phyloP scores from a whole-genome alignment of 2,888 invertebrate genomes.

The Lymantria dispar region DNA sequence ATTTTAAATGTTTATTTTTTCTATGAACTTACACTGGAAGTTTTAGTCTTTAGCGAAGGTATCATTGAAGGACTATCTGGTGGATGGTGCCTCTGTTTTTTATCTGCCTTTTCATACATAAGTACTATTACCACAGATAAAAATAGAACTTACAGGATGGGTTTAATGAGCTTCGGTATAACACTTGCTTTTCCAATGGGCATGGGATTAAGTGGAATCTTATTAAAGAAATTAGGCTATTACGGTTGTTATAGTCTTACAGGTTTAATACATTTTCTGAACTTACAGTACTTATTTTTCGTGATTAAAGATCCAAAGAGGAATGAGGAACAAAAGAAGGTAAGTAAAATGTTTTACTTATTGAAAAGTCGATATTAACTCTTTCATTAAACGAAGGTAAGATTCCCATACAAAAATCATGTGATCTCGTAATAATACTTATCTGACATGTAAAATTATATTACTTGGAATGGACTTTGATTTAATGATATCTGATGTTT shows the following conservation, averaged over 20 bases:
- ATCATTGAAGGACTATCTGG: constrained; percentile 89
- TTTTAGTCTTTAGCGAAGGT: constrained; percentile 87
- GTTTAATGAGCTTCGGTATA: constrained; percentile 91
- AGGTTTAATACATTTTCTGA: constrained; percentile 84
- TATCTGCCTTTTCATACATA: constrained; percentile 92
- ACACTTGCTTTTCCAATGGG: constrained; percentile 95
- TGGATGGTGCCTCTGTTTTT: constrained; percentile 91
- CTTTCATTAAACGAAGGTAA: no score
- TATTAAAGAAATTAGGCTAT: constrained; percentile 86
- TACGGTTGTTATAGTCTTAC: constrained; percentile 89
- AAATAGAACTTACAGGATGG: constrained; percentile 90
- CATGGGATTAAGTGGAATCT: constrained; percentile 90
- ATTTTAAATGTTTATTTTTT: constrained; percentile 89
- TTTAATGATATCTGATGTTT: no score
- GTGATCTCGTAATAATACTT: no score
- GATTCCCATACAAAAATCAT: no score
- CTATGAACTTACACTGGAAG: constrained; percentile 87
- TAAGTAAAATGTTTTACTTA: constrained; percentile 23
- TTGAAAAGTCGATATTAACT: no score
- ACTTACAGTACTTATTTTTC: constrained; percentile 85
- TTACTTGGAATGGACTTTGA: no score
- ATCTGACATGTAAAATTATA: no score
- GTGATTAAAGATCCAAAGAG: constrained; percentile 84
- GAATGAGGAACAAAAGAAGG: constrained; percentile 55
- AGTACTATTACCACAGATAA: constrained; percentile 90